Percentiles rank a stretch among this genome's conserved stretches.
These are phyloP conservation scores for Rhopilema esculentum DNA, from an alignment of 30 jellyfish, hydroid and myxozoan species.

Conservation along the genomic window DNA sequence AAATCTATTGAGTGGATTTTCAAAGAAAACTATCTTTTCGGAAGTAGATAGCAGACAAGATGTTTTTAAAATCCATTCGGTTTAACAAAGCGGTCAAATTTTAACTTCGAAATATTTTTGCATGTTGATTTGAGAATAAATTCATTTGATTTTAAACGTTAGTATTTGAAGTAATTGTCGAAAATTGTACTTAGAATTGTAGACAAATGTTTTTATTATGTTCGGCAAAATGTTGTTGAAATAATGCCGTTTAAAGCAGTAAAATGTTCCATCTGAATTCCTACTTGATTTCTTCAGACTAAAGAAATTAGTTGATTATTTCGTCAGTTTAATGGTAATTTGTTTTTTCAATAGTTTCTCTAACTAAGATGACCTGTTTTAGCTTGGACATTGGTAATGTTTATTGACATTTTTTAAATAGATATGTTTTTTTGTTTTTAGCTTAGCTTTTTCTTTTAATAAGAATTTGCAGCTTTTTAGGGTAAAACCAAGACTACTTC, in stretches of 20 bases:
- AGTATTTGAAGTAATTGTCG: conserved; percentile 44
- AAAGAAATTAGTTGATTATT: neutral
- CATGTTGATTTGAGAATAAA: conserved; percentile 32
- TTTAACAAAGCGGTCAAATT: conserved; percentile 12
- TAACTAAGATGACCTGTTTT: neutral
- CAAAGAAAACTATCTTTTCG: neutral
- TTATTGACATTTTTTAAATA: neutral
- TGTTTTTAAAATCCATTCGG: conserved; percentile 6
- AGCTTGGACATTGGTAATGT: neutral
- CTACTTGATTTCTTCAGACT: neutral
- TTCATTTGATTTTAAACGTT: conserved; percentile 32
- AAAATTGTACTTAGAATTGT: conserved; percentile 1
- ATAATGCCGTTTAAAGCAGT: neutral
- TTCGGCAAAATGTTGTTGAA: conserved; percentile 1
- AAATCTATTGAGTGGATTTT: conserved; percentile 1
- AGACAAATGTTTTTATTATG: conserved; percentile 27
- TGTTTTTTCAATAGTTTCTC: neutral
- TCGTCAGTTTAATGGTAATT: neutral
- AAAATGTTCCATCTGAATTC: neutral
- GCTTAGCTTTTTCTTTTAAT: neutral
- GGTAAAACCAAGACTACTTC: neutral
- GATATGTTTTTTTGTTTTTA: neutral
- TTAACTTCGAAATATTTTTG: conserved; percentile 55
- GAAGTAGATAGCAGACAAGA: neutral
- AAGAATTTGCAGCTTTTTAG: neutral